Evolutionary conservation across 2,113 vertebrate species (phyloP).

Genomic region (Microtus montanus): DNA sequence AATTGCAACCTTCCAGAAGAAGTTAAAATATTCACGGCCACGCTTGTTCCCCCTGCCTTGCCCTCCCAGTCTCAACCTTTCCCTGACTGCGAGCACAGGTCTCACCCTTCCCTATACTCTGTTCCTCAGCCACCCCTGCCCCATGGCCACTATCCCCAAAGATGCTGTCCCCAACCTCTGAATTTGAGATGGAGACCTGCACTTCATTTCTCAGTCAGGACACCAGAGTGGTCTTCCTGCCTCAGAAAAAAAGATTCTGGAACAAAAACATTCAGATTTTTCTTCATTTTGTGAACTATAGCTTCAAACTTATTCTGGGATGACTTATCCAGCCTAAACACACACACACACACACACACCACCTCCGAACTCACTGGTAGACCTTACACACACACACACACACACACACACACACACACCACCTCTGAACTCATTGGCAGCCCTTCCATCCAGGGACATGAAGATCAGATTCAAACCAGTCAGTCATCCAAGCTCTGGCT

Average conservation of each 20-base stretch:
- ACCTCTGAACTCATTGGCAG: not conserved
- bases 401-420: not conserved
- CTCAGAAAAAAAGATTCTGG: not conserved
- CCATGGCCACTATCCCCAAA: not conserved
- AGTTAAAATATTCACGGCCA: not conserved
- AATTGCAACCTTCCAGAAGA: not conserved
- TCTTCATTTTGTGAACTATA: not conserved
- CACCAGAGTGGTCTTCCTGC: not conserved
- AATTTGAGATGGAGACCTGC: not conserved
- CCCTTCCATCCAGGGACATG: not conserved
- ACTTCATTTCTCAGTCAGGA: not conserved
- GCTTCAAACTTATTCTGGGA: not conserved
- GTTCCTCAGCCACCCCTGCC: too few relatives aligned
- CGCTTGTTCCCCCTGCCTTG: not conserved
- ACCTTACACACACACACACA: too few relatives aligned
- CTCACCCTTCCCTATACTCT: not conserved
- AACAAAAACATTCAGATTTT: not conserved
- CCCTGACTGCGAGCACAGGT: not conserved
- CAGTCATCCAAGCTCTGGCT: not conserved
- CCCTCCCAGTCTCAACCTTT: rapidly evolving
- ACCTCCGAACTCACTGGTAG: too few relatives aligned
- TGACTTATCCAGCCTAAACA: not conserved
- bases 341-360: too few relatives aligned
- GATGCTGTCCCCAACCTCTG: not conserved
- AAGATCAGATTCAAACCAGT: slow-evolving; percentile 28